Percentiles rank a stretch among this genome's conserved stretches.
Conservation (phyloP, 2,113 vertebrate species). For the Ellobius talpinus region DNA sequence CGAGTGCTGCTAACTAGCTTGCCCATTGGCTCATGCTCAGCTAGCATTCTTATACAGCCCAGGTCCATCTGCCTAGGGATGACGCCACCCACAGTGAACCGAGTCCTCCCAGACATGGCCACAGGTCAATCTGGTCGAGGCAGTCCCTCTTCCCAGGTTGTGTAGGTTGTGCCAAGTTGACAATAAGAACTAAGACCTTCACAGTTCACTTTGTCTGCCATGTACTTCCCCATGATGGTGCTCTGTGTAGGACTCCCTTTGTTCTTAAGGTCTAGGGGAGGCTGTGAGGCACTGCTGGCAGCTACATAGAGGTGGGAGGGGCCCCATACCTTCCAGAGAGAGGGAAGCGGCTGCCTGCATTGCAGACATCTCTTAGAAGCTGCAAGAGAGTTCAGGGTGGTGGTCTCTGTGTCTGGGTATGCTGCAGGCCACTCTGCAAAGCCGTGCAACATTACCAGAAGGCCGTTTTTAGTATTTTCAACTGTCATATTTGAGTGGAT, state of each 20-base stretch:
- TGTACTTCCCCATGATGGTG: accelerated
- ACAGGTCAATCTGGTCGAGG: background rate
- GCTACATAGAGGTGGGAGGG: background rate
- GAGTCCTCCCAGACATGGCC: background rate
- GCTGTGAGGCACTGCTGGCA: accelerated
- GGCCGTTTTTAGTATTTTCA: background rate
- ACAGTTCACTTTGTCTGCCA: accelerated
- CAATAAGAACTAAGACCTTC: background rate
- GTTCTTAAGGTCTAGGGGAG: background rate
- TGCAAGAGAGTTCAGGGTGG: background rate
- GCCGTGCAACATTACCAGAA: accelerated
- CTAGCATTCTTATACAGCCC: background rate
- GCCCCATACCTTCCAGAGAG: too few relatives aligned
- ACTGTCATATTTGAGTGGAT: background rate
- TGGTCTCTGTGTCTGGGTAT: accelerated
- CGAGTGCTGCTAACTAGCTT: background rate
- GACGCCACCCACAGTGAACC: background rate
- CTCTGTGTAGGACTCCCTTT: accelerated
- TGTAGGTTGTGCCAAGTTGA: background rate
- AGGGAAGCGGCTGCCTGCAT: background rate
- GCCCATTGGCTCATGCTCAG: background rate
- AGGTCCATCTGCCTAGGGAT: background rate
- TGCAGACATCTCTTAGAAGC: accelerated
- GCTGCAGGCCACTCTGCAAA: too few relatives aligned
- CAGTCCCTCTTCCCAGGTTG: background rate